phyloP scores from a whole-genome alignment of 2,797 vertebrate species.

The Galagoides demidoff region DNA sequence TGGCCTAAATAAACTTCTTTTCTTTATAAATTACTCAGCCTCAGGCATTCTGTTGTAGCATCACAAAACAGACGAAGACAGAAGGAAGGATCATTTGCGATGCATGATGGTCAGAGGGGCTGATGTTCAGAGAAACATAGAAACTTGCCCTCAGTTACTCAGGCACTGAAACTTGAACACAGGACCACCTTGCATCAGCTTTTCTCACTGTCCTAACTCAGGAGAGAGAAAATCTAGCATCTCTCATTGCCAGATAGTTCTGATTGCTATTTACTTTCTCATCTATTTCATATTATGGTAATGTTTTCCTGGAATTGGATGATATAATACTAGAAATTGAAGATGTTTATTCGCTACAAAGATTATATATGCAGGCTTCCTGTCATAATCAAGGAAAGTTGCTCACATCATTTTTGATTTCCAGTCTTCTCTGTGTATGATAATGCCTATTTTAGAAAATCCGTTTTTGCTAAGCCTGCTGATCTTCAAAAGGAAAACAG shows the following conservation, averaged over 20 bases:
- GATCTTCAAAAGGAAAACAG: conserved; percentile 56
- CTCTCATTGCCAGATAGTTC: conserved; percentile 55
- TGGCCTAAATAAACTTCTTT: not conserved
- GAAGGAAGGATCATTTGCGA: not conserved
- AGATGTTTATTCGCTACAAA: conserved; percentile 80
- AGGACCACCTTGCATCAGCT: not conserved
- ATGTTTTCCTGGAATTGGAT: conserved; percentile 83
- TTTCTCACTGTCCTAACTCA: not conserved
- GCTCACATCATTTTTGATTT: conserved; percentile 71
- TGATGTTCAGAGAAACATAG: not conserved
- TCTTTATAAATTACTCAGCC: not conserved
- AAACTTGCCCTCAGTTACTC: not conserved
- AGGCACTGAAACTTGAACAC: not conserved
- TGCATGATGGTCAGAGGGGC: not conserved
- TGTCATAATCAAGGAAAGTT: conserved; percentile 72
- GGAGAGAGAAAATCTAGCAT: conserved; percentile 33
- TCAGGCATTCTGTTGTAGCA: not conserved
- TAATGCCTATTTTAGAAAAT: conserved; percentile 77
- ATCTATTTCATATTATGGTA: conserved; percentile 83
- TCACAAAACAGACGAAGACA: not conserved
- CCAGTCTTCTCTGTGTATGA: conserved; percentile 74
- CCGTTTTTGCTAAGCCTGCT: conserved; percentile 53
- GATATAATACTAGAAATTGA: conserved; percentile 81
- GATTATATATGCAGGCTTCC: conserved; percentile 77
- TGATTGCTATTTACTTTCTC: conserved; percentile 74